Percentiles rank a stretch among this genome's conserved stretches.
Conservation (phyloP, 2,888 invertebrate species). For the Synergus itoensis region DNA sequence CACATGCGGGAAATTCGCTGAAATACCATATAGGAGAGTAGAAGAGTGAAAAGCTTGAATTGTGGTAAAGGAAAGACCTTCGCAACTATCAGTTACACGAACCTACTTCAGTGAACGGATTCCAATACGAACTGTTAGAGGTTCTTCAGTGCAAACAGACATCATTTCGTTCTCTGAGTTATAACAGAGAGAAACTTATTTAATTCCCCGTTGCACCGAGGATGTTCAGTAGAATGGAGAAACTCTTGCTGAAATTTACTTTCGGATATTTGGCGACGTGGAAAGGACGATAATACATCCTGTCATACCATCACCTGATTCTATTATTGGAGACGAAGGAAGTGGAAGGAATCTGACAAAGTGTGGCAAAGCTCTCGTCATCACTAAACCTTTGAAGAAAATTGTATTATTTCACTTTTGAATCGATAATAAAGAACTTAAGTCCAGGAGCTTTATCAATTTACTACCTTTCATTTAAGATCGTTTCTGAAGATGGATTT, state of each 20-base stretch:
- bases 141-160: slow-evolving; percentile 5
- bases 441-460: not conserved
- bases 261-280: slow-evolving; percentile 14
- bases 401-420: not conserved
- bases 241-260: slow-evolving; percentile 32
- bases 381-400: not conserved
- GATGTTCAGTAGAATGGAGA: slow-evolving; percentile 20
- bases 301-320: not conserved
- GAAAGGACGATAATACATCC: slow-evolving; percentile 20
- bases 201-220: not conserved
- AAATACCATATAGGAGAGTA: not conserved
- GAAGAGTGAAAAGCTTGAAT: not conserved
- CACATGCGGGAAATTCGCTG: slow-evolving; percentile 5
- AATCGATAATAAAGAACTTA: not conserved
- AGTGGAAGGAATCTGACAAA: not conserved
- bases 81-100: slow-evolving; percentile 19
- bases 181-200: slow-evolving; percentile 33
- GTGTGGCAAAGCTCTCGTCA: not conserved
- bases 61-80: not conserved
- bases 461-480: not conserved
- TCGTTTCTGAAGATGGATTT: not conserved
- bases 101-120: not conserved
- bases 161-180: slow-evolving; percentile 15
- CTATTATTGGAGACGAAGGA: slow-evolving; percentile 1
- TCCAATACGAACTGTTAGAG: not conserved